These are phyloP conservation scores for Pedicia rivosa DNA, from an alignment of 2,888 invertebrate genomes.

Conservation along the genomic window DNA sequence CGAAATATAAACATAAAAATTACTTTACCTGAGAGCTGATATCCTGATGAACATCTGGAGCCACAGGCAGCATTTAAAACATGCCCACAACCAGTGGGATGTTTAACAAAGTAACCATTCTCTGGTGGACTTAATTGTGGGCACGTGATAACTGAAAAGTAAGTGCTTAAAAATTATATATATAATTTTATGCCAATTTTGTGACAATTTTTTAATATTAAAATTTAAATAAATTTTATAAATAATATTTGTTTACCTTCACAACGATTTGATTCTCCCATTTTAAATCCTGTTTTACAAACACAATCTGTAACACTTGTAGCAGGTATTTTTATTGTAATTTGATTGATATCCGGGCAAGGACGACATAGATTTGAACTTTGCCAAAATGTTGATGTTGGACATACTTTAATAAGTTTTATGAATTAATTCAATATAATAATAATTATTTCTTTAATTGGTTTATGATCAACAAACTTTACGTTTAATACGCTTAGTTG, in stretches of 20 bases:
- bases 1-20: too few species aligned
- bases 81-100: slow-evolving; percentile 37
- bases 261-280: slow-evolving; percentile 33
- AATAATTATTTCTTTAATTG: neutral
- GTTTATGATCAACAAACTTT: neutral
- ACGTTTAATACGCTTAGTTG: too few species aligned
- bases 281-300: slow-evolving; percentile 44
- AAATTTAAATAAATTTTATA: too few species aligned
- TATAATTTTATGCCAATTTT: too few species aligned
- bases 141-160: slow-evolving; percentile 46
- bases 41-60: slow-evolving; percentile 47
- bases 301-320: slow-evolving; percentile 37
- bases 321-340: slow-evolving; percentile 37
- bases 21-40: slow-evolving; percentile 30
- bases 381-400: slow-evolving; percentile 47
- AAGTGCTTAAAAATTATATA: too few species aligned
- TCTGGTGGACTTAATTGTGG: slow-evolving; percentile 39
- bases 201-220: too few species aligned
- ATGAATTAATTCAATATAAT: too few species aligned
- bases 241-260: slow-evolving; percentile 28
- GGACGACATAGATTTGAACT: slow-evolving; percentile 31
- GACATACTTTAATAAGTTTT: slow-evolving; percentile 40
- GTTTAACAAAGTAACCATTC: slow-evolving; percentile 49
- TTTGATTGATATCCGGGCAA: slow-evolving; percentile 48
- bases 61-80: slow-evolving; percentile 56